phyloP scores from a whole-genome alignment of 2,888 invertebrate species.

The Eretmocerus hayati region DNA sequence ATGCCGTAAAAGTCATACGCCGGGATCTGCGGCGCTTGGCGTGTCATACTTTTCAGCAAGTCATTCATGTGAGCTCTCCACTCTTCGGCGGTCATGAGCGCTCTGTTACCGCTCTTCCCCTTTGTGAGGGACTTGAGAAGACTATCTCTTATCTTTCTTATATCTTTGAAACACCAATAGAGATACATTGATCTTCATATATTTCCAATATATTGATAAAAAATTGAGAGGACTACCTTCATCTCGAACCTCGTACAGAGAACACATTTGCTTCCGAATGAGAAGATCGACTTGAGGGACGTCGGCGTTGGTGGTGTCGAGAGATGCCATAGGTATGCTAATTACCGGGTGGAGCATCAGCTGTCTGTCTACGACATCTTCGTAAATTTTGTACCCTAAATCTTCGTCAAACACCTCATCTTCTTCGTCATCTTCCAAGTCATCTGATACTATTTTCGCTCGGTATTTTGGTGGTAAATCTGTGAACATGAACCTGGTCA shows the following conservation, averaged over 20 bases:
- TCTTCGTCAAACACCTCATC: constrained; percentile 20
- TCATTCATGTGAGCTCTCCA: constrained; percentile 30
- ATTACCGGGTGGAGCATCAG: constrained; percentile 26
- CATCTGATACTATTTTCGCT: constrained; percentile 22
- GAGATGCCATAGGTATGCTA: constrained; percentile 27
- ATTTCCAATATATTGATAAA: neutral
- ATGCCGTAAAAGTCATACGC: constrained; percentile 22
- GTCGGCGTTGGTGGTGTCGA: constrained; percentile 23
- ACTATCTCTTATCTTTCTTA: constrained; percentile 25
- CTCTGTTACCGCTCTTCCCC: constrained; percentile 20
- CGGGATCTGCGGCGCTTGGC: neutral
- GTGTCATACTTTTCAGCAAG: constrained; percentile 12
- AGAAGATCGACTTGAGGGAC: constrained; percentile 25
- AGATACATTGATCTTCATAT: neutral
- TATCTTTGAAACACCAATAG: constrained; percentile 21
- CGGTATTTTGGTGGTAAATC: constrained; percentile 32
- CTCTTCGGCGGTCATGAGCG: constrained; percentile 24
- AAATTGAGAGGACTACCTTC: constrained; percentile 28
- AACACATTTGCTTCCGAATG: constrained; percentile 26
- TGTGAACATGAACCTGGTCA: constrained; percentile 3
- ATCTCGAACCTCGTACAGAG: constrained; percentile 26
- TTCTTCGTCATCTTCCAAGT: constrained; percentile 23
- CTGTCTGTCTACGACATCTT: constrained; percentile 22
- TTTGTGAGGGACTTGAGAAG: constrained; percentile 17
- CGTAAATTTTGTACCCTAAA: constrained; percentile 22